A percentile compares a stretch with the other conserved stretches of the same genome.
Evolutionary conservation across 1,140 invertebrate genomes (phyloP).

Genomic region (Drosophila ambigua): DNA sequence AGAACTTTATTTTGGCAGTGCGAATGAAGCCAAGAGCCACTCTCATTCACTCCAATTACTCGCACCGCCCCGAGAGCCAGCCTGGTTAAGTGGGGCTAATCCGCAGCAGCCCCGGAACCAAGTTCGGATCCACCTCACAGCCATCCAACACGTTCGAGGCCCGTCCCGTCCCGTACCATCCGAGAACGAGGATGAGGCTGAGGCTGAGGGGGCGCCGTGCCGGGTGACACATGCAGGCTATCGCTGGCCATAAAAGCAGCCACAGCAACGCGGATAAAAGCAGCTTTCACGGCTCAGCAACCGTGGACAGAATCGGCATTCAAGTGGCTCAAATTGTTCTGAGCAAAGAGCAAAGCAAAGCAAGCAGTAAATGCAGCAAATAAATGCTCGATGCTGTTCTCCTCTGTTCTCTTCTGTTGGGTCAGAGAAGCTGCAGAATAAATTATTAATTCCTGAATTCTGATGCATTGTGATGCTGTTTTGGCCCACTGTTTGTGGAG

Average conservation of each 20-base stretch:
- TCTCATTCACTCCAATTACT: constrained; percentile 41
- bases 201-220: constrained; percentile 26
- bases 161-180: too few species aligned
- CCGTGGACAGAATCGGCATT: constrained; percentile 8
- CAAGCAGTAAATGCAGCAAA: too few species aligned
- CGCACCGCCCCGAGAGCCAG: constrained; percentile 38
- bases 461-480: background rate
- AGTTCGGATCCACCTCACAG: background rate
- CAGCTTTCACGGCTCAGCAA: constrained; percentile 29
- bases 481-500: constrained; percentile 23
- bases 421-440: too few species aligned
- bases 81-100: constrained; percentile 46
- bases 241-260: constrained; percentile 78
- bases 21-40: constrained; percentile 19
- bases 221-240: constrained; percentile 71
- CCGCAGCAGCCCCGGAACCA: constrained; percentile 33
- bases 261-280: constrained; percentile 69
- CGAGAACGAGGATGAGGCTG: background rate
- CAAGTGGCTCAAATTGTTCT: background rate
- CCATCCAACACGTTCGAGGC: too few species aligned
- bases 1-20: constrained; percentile 34
- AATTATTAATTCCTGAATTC: too few species aligned
- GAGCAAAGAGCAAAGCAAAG: too few species aligned
- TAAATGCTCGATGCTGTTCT: too few species aligned
- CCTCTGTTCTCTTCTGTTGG: too few species aligned